Base-by-base conservation (phyloP, 2,888 invertebrate genomes). In the Taenaris catops region DNA sequence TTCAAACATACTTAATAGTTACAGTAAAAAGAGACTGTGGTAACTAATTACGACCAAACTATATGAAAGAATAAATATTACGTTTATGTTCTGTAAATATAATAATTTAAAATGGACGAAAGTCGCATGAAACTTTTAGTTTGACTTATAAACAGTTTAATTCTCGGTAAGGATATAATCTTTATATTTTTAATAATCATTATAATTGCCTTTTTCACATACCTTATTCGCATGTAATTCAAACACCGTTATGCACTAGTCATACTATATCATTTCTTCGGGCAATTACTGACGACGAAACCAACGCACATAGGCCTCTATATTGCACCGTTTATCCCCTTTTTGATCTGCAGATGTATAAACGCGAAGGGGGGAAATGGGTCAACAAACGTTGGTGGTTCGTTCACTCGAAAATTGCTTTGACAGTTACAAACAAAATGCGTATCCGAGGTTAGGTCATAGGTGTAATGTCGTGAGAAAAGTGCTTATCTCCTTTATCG, bases 381-480 rank as follows among this genome's bases (percentile, higher is more conserved):
- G 1, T 58, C 69, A 53, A 40, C 26, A 34, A 55, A 53, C 1
- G 40, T 3, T 67, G 71, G 75, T 23, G 35, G 41, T 34, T 31
- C 19, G 37, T 51, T 44, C 50, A 51, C 52, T 62, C 50, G 58
- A 56, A 65, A 66, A 70, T 65, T 61, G 63, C 65, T 63, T 52
- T 63, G 75, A 79, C 78, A 76, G 78, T 81, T 79, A 76, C 58
- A 63, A 58, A 63, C 68, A 69, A 70, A 71, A 68, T 49, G 48
- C 36, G 46, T 55, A 57, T 61, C 63, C 62, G 58, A 64, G 66
- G 69, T 63, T 60, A 63, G 67, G 76, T 76, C 73, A 62, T 53
- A 73, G 76, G 74, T 79, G 44, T 40, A 63, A 65, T 60, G 63
- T 67, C 74, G 80, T 83, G 83, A 67, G 81, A 83, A 76, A 39